Percentiles rank a stretch among this genome's conserved stretches.
Evolutionary conservation across 2,797 vertebrate species (phyloP).

Genomic region (Rhinella marina): DNA sequence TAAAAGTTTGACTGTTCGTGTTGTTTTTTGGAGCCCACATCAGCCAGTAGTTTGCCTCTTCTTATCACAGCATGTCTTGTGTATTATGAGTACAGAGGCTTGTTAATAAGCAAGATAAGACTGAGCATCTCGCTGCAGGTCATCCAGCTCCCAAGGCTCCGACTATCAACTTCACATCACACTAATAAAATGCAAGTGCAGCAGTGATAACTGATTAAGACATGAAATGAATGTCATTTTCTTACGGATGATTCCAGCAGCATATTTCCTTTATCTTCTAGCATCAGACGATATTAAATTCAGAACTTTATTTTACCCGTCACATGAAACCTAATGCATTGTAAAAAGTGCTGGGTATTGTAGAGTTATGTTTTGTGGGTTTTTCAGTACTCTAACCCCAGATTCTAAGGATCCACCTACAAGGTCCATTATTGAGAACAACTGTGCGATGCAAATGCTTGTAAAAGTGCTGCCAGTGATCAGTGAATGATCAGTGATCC

Average conservation of each 20-base stretch:
- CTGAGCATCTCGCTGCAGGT: neutral
- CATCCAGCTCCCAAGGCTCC: slow-evolving; percentile 31
- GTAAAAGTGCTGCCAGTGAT: too few relatives aligned
- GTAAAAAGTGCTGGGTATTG: neutral
- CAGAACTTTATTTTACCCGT: neutral
- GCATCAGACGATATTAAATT: too few relatives aligned
- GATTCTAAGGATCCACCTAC: neutral
- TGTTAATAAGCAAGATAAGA: neutral
- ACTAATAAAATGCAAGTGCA: slow-evolving; percentile 55
- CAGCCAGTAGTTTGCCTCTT: slow-evolving; percentile 47
- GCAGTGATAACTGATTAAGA: neutral
- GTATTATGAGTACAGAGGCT: neutral
- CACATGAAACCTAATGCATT: neutral
- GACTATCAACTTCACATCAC: slow-evolving; percentile 38
- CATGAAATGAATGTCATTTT: slow-evolving; percentile 26
- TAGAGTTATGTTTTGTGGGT: neutral
- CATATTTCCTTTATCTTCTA: neutral
- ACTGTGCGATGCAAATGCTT: too few relatives aligned
- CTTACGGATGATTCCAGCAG: neutral
- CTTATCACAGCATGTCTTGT: neutral
- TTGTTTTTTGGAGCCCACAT: slow-evolving; percentile 27
- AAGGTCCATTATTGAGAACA: too few relatives aligned
- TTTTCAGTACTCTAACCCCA: neutral
- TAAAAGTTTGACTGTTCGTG: neutral
- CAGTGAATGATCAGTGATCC: too few relatives aligned